Base-by-base conservation (phyloP, 2,797 vertebrate genomes). In the Anguilla pacifica region DNA sequence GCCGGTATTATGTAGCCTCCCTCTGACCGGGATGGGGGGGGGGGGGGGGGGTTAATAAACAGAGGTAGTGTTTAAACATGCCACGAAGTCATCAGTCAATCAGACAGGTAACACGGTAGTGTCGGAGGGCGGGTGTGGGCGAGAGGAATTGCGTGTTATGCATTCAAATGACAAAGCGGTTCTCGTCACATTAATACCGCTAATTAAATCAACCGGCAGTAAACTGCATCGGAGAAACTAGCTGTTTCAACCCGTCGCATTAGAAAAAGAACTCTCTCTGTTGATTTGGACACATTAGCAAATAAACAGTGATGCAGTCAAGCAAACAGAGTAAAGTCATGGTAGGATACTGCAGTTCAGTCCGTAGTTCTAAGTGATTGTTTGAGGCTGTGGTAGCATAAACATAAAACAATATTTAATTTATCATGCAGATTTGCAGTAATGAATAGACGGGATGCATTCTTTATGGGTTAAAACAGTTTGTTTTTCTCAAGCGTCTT, bases 401-500 rank as follows among this genome's bases (percentile, higher is more conserved):
- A 55, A 9, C 53, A 55, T 13, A 9, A 9, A 13, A 55, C 13
- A 0, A 57, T 57, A 11, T 13, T 57, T 57, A 19, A 39, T 39
- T 39, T 17, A 3, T 13, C 11, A 39, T 31, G 35, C 35, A 35
- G 17, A 35, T 39, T 70, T 70, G 17, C 31, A 53, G 51, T 83
- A n/a, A 53, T 7, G 17, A 83, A 0, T 13, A 55, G 22, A 7
- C n/a, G 43, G 15, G 25, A 84, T 31, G 22, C 72, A 83, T 83
- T 53, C 22, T n/a, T 28, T 83, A 25, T 59, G 53, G 13, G 13
- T 31, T 84, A 84, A 28, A 53, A 4, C 25, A 53, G 31, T 53
- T n/a, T 11, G 11, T 84, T 57, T 53, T 84, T 83, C 81, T n/a
- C 83, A 84, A 28, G 53, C 11, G 31, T 49, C 83, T 84, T 59